Percentiles rank a stretch among this genome's conserved stretches.
Evolutionary conservation across 2,113 vertebrate genomes (phyloP).

Genomic region (Labrus mixtus): DNA sequence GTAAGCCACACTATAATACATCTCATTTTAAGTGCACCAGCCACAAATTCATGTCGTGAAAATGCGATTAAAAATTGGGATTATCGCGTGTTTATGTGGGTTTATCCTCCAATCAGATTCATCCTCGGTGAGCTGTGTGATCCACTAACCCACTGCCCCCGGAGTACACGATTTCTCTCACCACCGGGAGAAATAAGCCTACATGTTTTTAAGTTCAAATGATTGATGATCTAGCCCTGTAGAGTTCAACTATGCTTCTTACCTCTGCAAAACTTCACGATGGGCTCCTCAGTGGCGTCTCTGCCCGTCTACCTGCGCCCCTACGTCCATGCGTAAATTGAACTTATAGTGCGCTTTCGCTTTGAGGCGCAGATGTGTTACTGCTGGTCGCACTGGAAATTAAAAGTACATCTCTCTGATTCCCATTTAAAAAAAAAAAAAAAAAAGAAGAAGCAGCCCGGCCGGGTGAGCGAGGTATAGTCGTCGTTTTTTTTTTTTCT

Average conservation of each 20-base stretch:
- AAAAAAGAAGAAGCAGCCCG: background rate
- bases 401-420: background rate
- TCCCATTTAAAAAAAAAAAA: too few species aligned
- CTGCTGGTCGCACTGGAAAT: background rate
- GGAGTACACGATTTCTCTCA: constrained; percentile 4
- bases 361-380: background rate
- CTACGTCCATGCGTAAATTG: constrained; percentile 67
- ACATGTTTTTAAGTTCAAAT: background rate
- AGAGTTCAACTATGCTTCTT: constrained; percentile 26
- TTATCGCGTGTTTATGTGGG: background rate
- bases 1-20: background rate
- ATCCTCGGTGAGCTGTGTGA: constrained; percentile 37
- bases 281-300: constrained; percentile 61
- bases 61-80: background rate
- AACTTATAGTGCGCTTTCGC: constrained; percentile 11
- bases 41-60: background rate
- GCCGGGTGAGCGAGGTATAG: background rate
- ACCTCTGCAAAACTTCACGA: constrained; percentile 78
- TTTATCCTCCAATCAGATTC: constrained; percentile 11
- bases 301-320: constrained; percentile 60
- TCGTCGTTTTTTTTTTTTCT: constrained; percentile 11
- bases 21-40: background rate
- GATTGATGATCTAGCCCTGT: background rate
- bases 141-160: constrained; percentile 72
- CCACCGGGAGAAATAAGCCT: background rate